Base-by-base conservation (phyloP, 1,140 invertebrate genomes). In the Aculops lycopersici region DNA sequence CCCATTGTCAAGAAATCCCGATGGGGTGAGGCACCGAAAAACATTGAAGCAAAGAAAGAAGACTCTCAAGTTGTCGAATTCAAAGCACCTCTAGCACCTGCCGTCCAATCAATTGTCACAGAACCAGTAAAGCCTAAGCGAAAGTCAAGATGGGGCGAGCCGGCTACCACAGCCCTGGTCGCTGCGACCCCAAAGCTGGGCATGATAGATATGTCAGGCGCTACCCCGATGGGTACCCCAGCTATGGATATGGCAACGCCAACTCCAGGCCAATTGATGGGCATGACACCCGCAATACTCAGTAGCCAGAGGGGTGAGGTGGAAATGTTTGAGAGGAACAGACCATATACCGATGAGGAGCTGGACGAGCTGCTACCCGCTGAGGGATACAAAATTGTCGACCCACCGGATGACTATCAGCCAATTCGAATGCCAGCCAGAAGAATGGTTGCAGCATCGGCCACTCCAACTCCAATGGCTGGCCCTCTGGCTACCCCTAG, bases 271-370 rank as follows among this genome's bases (percentile, higher is more conserved):
- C 84, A 94, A 51, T 60, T 92, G 37, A 72, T 86, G 46, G 75
- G 80, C 1, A 97, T 97, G 88, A 98, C 92, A 0, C 90, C 92
- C 0, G 92, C 97, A 58, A 88, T 97, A 57, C 58, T 97, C 44
- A 88, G 95, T 55, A 83, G 84, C 0, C 94, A 84, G 56, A 70
- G 86, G n/a, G 94, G 83, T 83, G 88, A 97, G 58, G 69, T 80
- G 50, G 92, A 98, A 62, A 92, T 98, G 42, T 90, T 97, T 52
- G 86, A 95, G 53, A 62, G 90, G 40, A 98, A 98, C 57, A 64
- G 86, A 46, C 84, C 84, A 0, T 67, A 94, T 39, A 72, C 77
- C 0, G 90, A 98, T 57, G 90, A 97, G 52, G 92, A 98, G 57
- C 60, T 98, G 12, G 90, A 98, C 58, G 63, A 77, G 21, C 72